phyloP scores from a whole-genome alignment of 2,797 vertebrate species.

The Malacoraja senta region DNA sequence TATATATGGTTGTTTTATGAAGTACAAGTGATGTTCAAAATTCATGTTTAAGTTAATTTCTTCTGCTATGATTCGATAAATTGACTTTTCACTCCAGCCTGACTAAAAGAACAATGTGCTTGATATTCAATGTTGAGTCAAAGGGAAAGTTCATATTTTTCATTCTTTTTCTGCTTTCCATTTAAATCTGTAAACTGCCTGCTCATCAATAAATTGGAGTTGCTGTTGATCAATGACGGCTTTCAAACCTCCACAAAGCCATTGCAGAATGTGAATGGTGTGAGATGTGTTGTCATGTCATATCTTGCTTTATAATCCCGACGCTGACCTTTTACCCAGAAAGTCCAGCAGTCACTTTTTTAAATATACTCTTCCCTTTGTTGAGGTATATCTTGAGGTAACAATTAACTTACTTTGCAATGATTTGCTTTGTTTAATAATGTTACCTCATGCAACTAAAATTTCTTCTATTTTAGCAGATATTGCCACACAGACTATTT shows the following conservation, averaged over 20 bases:
- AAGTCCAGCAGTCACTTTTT: neutral
- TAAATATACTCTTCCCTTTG: neutral
- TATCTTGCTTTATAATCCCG: neutral
- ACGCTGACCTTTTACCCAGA: neutral
- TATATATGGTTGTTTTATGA: neutral
- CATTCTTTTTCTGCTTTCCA: neutral
- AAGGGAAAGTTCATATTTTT: neutral
- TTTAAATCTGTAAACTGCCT: no score
- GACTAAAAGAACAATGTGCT: neutral
- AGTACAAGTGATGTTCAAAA: neutral
- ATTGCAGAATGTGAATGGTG: neutral
- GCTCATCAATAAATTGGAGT: neutral
- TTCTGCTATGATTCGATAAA: neutral
- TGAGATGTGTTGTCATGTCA: neutral
- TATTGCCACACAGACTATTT: neutral
- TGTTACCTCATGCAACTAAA: neutral
- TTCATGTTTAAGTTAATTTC: neutral
- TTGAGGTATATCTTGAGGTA: neutral
- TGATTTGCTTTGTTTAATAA: neutral
- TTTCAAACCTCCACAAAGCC: neutral
- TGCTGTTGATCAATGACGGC: neutral
- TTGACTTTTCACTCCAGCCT: neutral
- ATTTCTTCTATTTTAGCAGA: neutral
- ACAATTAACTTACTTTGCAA: neutral
- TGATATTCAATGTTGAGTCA: neutral